These are phyloP conservation scores for Drosophila kepulauana DNA, from an alignment of 1,140 invertebrate genomes.

Conservation along the genomic window DNA sequence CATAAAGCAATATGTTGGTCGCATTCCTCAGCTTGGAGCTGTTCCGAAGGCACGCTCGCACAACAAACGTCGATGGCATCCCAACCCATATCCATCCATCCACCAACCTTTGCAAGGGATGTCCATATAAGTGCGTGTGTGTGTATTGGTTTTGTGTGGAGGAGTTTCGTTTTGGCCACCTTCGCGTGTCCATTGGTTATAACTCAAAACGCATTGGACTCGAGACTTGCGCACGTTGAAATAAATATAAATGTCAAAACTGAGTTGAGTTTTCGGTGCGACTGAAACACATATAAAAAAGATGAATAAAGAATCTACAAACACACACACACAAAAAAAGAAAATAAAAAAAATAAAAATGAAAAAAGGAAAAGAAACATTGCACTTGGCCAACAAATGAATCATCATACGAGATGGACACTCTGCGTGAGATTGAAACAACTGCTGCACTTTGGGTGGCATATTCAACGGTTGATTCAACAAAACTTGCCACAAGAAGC, in stretches of 20 bases:
- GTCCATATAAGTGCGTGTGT: conserved; percentile 41
- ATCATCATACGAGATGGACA: conserved; percentile 51
- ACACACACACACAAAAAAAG: conserved; percentile 4
- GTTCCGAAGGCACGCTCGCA: conserved; percentile 57
- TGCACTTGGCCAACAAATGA: conserved; percentile 68
- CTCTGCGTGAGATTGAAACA: conserved; percentile 60
- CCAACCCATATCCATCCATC: conserved; percentile 19
- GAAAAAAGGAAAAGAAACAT: conserved; percentile 24
- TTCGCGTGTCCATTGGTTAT: conserved; percentile 80
- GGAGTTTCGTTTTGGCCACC: conserved; percentile 68
- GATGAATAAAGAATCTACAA: conserved; percentile 17
- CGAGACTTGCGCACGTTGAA: conserved; percentile 72
- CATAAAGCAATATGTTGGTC: conserved; percentile 15
- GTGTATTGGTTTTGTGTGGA: conserved; percentile 33
- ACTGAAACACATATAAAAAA: conserved; percentile 32
- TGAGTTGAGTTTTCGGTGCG: conserved; percentile 74
- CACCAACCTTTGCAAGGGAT: conserved; percentile 17
- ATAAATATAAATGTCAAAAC: conserved; percentile 84
- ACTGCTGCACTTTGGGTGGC: conserved; percentile 44
- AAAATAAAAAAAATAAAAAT: conserved; percentile 8
- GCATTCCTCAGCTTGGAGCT: conserved; percentile 54
- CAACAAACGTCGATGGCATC: conserved; percentile 7
- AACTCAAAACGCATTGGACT: conserved; percentile 74
- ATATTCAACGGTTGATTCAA: conserved; percentile 1
- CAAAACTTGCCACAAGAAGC: background rate